A percentile compares a stretch with the other conserved stretches of the same genome.
Evolutionary conservation across 2,888 invertebrate species (phyloP).

Genomic region (Hirtodrosophila alboralis): DNA sequence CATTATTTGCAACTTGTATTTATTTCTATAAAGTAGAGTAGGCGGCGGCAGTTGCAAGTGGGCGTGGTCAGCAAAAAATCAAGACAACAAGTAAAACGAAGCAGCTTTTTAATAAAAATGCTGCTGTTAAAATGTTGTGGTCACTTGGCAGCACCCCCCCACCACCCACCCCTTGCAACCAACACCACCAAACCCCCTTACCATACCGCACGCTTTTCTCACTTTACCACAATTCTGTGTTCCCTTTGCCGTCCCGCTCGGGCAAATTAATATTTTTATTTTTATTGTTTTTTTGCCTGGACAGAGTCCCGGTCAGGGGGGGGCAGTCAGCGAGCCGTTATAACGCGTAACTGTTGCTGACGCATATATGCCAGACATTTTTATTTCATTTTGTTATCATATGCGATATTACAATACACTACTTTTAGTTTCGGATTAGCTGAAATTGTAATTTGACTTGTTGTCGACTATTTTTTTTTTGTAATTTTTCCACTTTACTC

Average conservation of each 20-base stretch:
- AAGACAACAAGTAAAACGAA: constrained; percentile 37
- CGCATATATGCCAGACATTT: constrained; percentile 70
- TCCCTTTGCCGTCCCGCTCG: constrained; percentile 21
- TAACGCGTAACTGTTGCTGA: constrained; percentile 74
- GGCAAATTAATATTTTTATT: constrained; percentile 72
- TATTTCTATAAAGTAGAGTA: constrained; percentile 36
- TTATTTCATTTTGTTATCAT: constrained; percentile 64
- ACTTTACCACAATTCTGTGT: too few relatives aligned
- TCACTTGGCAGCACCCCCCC: constrained; percentile 40
- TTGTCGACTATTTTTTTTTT: too few relatives aligned
- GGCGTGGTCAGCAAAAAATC: constrained; percentile 57
- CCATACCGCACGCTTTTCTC: too few relatives aligned
- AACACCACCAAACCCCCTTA: constrained; percentile 6
- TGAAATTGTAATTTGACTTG: not conserved
- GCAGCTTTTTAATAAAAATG: constrained; percentile 63
- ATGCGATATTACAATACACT: constrained; percentile 38
- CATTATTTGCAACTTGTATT: too few relatives aligned
- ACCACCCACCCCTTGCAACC: constrained; percentile 3
- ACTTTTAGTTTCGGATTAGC: not conserved
- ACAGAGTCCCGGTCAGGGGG: constrained; percentile 31
- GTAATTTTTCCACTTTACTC: too few relatives aligned
- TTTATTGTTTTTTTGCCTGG: constrained; percentile 62
- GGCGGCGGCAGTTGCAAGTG: constrained; percentile 41
- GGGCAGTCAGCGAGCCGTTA: constrained; percentile 48
- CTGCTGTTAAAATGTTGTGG: constrained; percentile 70